Base-by-base conservation (phyloP, 2,797 vertebrate genomes). In the Danio kyathit region DNA sequence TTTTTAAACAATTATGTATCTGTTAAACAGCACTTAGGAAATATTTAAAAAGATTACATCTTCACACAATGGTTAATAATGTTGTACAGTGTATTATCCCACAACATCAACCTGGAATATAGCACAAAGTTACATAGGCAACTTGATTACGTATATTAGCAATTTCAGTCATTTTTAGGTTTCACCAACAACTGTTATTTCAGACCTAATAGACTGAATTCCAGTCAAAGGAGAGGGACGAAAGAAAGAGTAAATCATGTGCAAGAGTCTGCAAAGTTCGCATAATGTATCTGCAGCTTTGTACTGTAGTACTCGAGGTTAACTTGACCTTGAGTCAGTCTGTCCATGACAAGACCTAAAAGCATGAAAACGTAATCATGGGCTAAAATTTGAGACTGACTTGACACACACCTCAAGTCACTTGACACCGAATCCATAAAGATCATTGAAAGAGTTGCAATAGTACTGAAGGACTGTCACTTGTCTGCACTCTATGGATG, bases 71-170 rank as follows among this genome's bases (percentile, higher is more conserved):
- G 29, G 29, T 3, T 3, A 29, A 29, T 29, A 1, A 29, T 29
- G 29, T 29, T 29, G 29, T 29, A 29, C 29, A 1, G 29, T 29
- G 29, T 29, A 29, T 29, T 29, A 29, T 29, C 29, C 1, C 29
- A n/a, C n/a, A n/a, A n/a, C n/a, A n/a, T n/a, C n/a, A n/a, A 44
- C 61, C n/a, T 44, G 41, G 40, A 64, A 44, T 44, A 61, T 61
- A 7, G 12, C 21, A 60, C 12, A 38, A 60, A 38, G 29, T 40
- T 7, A 29, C 14, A 60, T 40, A 1, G 29, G 11, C 14, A 29
- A 60, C 29, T 54, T 17, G 52, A 29, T 11, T 13, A 60, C n/a
- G 64, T 64, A n/a, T 12, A 64, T n/a, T 64, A 5, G 14, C 5
- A 8, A 41, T 61, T 7, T 40, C 43, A 10, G 8, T 11, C 60